Conservation (phyloP, 2,113 vertebrate genomes). For the Corythaixoides concolor region DNA sequence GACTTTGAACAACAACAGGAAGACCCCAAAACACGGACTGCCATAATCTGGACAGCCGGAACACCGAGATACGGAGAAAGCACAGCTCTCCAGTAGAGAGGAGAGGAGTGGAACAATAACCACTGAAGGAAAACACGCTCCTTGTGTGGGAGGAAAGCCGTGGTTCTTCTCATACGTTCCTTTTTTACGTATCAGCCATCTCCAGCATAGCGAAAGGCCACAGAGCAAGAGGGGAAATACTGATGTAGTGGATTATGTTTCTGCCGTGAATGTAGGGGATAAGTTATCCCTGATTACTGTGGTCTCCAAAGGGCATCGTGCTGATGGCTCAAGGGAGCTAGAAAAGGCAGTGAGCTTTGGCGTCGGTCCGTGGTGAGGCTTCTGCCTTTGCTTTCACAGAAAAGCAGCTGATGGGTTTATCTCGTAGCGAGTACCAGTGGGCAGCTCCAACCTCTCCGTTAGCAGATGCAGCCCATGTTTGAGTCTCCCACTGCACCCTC, state of each 20-base stretch:
- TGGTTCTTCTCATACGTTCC: neutral
- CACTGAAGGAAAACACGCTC: neutral
- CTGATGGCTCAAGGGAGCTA: neutral
- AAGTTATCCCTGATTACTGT: neutral
- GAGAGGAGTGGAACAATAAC: neutral
- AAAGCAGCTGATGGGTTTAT: neutral
- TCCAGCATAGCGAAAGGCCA: neutral
- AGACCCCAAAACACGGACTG: neutral
- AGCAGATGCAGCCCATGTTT: neutral
- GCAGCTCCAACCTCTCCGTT: neutral
- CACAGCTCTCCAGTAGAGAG: neutral
- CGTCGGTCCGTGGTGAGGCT: neutral
- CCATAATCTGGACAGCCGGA: neutral
- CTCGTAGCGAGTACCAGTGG: neutral
- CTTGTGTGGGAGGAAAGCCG: neutral
- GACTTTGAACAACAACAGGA: neutral
- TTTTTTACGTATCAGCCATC: neutral
- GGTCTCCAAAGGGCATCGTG: neutral
- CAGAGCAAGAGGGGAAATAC: neutral
- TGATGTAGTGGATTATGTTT: neutral
- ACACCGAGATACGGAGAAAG: rapidly evolving
- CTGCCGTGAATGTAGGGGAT: neutral
- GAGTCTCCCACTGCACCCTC: neutral
- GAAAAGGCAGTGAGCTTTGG: neutral
- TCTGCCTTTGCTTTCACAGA: neutral